Base-by-base conservation (phyloP, 2,113 vertebrate species). In the Pedionomus torquatus region DNA sequence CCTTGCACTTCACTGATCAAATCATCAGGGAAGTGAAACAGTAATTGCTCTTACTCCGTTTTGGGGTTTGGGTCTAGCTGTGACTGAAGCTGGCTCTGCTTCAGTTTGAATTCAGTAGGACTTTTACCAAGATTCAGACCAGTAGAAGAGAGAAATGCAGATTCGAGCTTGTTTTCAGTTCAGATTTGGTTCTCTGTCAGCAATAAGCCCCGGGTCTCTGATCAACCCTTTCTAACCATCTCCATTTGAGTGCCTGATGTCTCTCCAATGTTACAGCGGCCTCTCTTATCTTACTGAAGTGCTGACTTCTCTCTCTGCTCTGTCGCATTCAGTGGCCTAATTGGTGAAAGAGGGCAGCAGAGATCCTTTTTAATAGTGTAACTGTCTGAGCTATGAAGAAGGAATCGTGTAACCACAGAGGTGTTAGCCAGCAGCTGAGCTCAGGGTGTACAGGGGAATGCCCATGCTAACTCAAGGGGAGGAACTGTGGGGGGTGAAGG, bases 271-370 rank as follows among this genome's bases (percentile, higher is more conserved):
- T 55, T 69, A 9, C 24, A 39, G 9, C 80, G 71, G 17, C 57
- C 43, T 83, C 71, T 94, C 51, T 88, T 9, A 9, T 68, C 20
- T 90, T 23, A 21, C 19, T 0, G 0, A 41, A 55, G 39, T 6
- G 19, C 80, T 31, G 31, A 6, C 33, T 88, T 89, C 54, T 74
- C 39, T 87, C 33, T 76, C 28, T 70, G 58, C 46, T 94, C 43
- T 63, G 39, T 58, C 0, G 0, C 41, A 17, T 78, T 94, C 35
- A 46, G 49, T 58, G 80, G 80, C 82, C 57, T 92, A 52, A 95
- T 80, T 87, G 63, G 80, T 97, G 97, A 93, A 68, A 96, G 95
- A 96, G 90, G 96, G 95, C 95, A 91, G 95, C 90, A 94, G 95
- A 97, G 95, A 93, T 93, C 90, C 69, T 92, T 96, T 90, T 65